phyloP scores from a whole-genome alignment of 1,140 invertebrate species.

The Dinothrombium tinctorium region DNA sequence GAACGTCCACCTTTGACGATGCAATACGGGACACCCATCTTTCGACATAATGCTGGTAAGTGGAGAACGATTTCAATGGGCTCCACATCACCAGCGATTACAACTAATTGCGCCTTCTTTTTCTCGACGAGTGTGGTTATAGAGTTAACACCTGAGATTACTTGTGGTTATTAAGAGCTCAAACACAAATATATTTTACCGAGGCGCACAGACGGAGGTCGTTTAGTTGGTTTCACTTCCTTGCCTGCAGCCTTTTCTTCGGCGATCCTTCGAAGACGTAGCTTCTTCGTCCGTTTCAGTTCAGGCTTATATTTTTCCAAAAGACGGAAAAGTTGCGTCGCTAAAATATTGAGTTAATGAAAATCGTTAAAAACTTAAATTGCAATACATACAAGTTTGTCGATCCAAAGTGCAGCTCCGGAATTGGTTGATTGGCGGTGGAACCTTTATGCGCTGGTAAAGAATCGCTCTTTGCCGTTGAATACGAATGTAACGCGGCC shows the following conservation, averaged over 20 bases:
- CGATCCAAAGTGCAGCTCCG: constrained; percentile 64
- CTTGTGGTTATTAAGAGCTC: neutral
- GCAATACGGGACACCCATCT: constrained; percentile 98
- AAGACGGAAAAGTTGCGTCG: constrained; percentile 79
- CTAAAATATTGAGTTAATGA: too few relatives aligned
- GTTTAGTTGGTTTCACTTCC: constrained; percentile 59
- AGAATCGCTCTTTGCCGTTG: constrained; percentile 89
- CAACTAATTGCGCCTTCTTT: constrained; percentile 91
- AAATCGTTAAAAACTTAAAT: too few relatives aligned
- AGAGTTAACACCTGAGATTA: constrained; percentile 58
- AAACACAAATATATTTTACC: constrained; percentile 7
- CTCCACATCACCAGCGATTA: constrained; percentile 97
- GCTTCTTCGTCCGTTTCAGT: constrained; percentile 64
- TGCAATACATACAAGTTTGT: too few relatives aligned
- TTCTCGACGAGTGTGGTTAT: constrained; percentile 88
- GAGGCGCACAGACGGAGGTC: constrained; percentile 50
- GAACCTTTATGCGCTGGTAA: constrained; percentile 86
- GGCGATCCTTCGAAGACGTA: constrained; percentile 60
- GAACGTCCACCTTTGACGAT: constrained; percentile 89
- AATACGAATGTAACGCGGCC: constrained; percentile 97
- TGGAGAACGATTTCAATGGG: constrained; percentile 96
- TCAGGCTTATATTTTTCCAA: constrained; percentile 94
- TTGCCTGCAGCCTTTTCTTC: constrained; percentile 62
- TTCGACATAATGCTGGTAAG: constrained; percentile 87
- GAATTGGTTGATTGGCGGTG: constrained; percentile 97